phyloP scores from a whole-genome alignment of 2,797 vertebrate genomes.

The Tragelaphus oryx region DNA sequence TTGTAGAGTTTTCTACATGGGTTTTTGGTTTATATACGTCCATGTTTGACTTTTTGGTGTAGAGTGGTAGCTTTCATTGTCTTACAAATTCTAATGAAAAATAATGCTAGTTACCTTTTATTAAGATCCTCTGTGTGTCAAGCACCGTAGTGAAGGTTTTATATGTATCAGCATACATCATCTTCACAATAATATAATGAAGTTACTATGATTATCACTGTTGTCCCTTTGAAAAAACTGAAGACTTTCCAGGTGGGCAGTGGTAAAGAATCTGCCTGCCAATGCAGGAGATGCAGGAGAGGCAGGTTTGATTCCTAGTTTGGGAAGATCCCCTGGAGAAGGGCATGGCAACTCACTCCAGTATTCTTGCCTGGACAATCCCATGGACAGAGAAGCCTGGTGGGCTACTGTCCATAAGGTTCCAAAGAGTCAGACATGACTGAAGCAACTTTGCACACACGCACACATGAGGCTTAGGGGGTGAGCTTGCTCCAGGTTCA shows the following conservation, averaged over 20 bases:
- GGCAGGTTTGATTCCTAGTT: background rate
- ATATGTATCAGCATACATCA: background rate
- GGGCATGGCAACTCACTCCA: background rate
- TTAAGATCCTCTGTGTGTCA: background rate
- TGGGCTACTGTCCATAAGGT: background rate
- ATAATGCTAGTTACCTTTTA: background rate
- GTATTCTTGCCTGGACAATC: background rate
- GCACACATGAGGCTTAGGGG: background rate
- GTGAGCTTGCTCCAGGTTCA: background rate
- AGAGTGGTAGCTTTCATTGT: background rate
- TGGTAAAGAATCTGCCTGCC: background rate
- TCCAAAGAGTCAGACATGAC: background rate
- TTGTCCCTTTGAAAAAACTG: background rate
- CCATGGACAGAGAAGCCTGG: background rate
- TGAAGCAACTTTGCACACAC: background rate
- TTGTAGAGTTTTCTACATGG: background rate
- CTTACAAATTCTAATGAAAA: background rate
- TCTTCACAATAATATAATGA: background rate
- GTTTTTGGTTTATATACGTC: background rate
- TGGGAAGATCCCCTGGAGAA: background rate
- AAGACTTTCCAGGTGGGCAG: background rate
- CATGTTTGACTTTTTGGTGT: background rate
- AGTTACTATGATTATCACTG: background rate
- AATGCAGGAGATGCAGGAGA: background rate
- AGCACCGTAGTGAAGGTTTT: background rate